phyloP scores from a whole-genome alignment of 2,888 invertebrate species.

The Cheilosia vernalis region DNA sequence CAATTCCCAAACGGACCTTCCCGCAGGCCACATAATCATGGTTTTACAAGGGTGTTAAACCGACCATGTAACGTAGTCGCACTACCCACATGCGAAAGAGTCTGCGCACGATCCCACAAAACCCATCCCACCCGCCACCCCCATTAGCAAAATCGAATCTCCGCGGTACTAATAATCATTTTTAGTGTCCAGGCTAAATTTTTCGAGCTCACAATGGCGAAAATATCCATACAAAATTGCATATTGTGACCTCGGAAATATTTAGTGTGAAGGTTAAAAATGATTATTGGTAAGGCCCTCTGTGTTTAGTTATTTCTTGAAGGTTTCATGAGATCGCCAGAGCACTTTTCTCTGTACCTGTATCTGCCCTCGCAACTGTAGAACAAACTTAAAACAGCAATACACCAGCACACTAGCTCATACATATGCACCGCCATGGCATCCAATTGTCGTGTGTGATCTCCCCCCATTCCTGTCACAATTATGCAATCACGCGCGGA shows the following conservation, averaged over 20 bases:
- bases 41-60: not conserved
- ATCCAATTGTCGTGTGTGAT: constrained; percentile 43
- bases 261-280: too few species aligned
- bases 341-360: not conserved
- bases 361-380: constrained; percentile 1
- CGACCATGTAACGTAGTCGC: not conserved
- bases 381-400: constrained; percentile 43
- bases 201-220: too few species aligned
- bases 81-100: not conserved
- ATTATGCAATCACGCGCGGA: constrained; percentile 58
- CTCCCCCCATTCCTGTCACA: constrained; percentile 30
- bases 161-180: too few species aligned
- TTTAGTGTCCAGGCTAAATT: too few species aligned
- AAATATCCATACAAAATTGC: too few species aligned
- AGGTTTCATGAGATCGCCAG: constrained; percentile 7
- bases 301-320: not conserved
- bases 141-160: constrained; percentile 6
- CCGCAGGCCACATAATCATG: not conserved
- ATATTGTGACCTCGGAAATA: too few species aligned
- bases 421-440: constrained; percentile 23
- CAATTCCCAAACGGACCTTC: not conserved
- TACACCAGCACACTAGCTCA: constrained; percentile 2
- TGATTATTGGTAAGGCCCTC: too few species aligned
- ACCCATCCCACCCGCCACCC: not conserved
- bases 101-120: constrained; percentile 14